Evolutionary conservation across 2,888 invertebrate genomes (phyloP).

Genomic region (Phyllotreta cruciferae): DNA sequence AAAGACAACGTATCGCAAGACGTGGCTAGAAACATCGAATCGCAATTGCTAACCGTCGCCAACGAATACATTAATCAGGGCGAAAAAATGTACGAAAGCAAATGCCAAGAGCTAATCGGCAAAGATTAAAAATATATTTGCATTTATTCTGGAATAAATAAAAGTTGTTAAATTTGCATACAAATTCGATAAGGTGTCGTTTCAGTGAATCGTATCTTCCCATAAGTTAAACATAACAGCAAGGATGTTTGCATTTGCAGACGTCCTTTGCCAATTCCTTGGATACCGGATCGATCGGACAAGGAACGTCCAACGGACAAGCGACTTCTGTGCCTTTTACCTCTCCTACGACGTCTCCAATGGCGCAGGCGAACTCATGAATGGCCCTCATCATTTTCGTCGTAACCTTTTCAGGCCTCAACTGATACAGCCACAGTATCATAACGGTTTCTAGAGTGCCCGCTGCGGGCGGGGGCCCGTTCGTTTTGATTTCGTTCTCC

Average conservation of each 20-base stretch:
- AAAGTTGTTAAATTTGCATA: too few species aligned
- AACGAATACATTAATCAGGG: conserved; percentile 72
- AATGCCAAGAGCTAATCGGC: conserved; percentile 80
- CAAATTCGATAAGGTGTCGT: too few species aligned
- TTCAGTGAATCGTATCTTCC: too few species aligned
- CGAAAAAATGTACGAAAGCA: conserved; percentile 70
- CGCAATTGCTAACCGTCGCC: conserved; percentile 74
- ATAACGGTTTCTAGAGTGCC: conserved; percentile 6
- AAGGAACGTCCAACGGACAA: neutral
- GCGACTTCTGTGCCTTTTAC: neutral
- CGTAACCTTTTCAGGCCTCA: neutral
- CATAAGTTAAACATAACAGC: too few species aligned
- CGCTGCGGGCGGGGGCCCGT: neutral
- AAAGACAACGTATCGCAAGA: conserved; percentile 77
- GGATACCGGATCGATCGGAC: neutral
- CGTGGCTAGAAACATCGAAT: conserved; percentile 68
- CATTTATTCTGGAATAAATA: neutral
- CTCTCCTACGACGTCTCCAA: neutral
- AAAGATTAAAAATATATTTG: conserved; percentile 52
- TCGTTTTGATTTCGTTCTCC: neutral
- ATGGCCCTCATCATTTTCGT: neutral
- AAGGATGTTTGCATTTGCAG: too few species aligned
- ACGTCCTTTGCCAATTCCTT: too few species aligned
- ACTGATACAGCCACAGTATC: neutral
- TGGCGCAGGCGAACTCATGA: conserved; percentile 13